Evolutionary conservation across 2,797 vertebrate species (phyloP), one percentile per base, ranked within the genome.

Genomic region (Ptychobarbus kaznakovi): DNA sequence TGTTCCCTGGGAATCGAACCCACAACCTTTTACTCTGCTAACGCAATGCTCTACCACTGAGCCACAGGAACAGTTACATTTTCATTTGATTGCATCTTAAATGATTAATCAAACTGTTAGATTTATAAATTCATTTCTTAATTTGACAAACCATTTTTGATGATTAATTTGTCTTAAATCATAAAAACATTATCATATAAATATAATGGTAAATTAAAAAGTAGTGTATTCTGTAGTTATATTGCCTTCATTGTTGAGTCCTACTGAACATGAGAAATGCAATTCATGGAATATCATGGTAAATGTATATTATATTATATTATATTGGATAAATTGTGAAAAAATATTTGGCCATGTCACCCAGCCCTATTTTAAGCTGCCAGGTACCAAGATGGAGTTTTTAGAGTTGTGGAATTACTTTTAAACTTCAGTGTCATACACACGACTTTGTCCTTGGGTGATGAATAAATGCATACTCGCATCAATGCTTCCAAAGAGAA

Each of bases 401-500:
- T 7, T 51, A 72, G n/a, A 32, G 56, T 63, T 78, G 46, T 56
- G 25, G 58, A 88, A 83, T 83, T 81, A 53, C 58, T 83, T 81
- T 56, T 53, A 80, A 44, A 77, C 40, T 81, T 87, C 70, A 80
- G 61, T 46, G 46, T 77, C 79, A 79, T 56, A 32, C 75, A 74
- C 86, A 73, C 63, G 35, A 78, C 84, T 84, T 80, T 88, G 88
- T 88, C 87, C 87, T 90, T 89, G 84, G 72, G 78, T 84, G 66
- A 78, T 81, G 82, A 88, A 87, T 89, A 88, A 87, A 80, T 78
- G 61, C 82, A 81, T 69, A 49, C 46, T 58, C 56, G 69, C 86
- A 84, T 84, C 77, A 80, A 81, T 86, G 89, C 80, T 82, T 89
- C 84, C 84, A 89, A 91, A 87, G 88, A 81, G 87, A 91, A 84